Evolutionary conservation across 2,797 vertebrate genomes (phyloP), one percentile per base, ranked within the genome.

Genomic region (Naso thynnoides): DNA sequence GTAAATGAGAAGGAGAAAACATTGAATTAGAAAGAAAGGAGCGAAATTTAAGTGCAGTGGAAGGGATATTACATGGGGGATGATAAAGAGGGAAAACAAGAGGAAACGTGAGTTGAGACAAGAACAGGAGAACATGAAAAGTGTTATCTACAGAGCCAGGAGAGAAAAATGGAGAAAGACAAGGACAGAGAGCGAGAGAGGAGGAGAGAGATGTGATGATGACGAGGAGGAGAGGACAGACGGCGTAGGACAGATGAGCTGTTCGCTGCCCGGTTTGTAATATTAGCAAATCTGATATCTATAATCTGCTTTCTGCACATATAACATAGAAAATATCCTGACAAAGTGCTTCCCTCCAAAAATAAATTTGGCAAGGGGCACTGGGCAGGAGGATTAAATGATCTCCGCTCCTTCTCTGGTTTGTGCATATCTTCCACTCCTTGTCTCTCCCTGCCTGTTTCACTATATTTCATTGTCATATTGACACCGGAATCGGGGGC

Each of bases 231-330:
- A 48, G 33, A 48, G n/a, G 56, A 53, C 38, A 39, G 72, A 62
- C 53, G 11, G 56, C 1, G 2, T 72, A 54, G 60, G 56, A 67
- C 55, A 73, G 84, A 88, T 88, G 77, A 87, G 73, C 79, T 9
- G 61, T 64, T 78, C 67, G 63, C 64, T 76, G 70, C 41, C 8
- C 27, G 79, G 65, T 80, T 82, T 68, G 83, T 81, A 82, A 91
- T 82, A 86, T 86, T 81, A 89, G 41, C 70, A 91, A 90, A 92
- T 90, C 78, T 85, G 86, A 84, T 90, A 89, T 81, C 75, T 76
- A 56, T 93, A 90, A 93, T 93, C 88, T 86, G 79, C 86, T 91
- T 86, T 88, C 70, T 77, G 68, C 67, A 79, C 21, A 83, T 66
- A 83, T 47, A 81, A 82, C 66, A 73, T 33, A 36, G 38, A 67